Percentiles rank a stretch among this genome's conserved stretches.
Evolutionary conservation across 2,888 invertebrate genomes (phyloP).

Genomic region (Napeogenes inachia): DNA sequence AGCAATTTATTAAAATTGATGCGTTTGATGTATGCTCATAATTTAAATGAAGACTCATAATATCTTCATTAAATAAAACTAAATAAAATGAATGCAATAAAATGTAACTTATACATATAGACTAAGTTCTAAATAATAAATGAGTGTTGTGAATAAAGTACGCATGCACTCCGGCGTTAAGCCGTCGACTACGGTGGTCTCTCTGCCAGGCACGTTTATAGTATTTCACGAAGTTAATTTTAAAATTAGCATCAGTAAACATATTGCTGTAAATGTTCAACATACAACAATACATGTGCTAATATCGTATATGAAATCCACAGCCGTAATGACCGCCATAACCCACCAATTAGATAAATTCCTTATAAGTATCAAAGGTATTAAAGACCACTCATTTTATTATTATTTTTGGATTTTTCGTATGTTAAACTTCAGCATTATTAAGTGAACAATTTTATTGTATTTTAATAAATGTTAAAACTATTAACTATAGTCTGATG

Average conservation of each 20-base stretch:
- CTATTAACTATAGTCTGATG: too few relatives aligned
- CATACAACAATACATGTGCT: constrained; percentile 47
- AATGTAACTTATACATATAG: constrained; percentile 27
- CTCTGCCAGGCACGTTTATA: constrained; percentile 65
- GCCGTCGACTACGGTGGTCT: constrained; percentile 60
- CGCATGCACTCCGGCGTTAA: constrained; percentile 35
- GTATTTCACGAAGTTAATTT: constrained; percentile 71
- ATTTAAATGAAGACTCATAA: too few relatives aligned
- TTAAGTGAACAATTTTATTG: too few relatives aligned
- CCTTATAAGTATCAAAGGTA: background rate
- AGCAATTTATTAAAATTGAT: too few relatives aligned
- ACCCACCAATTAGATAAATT: background rate
- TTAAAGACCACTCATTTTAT: background rate
- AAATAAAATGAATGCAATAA: background rate
- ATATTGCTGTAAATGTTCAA: constrained; percentile 60
- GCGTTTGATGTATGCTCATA: too few relatives aligned
- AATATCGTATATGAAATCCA: constrained; percentile 38
- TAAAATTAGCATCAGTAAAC: constrained; percentile 71
- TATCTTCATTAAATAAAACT: too few relatives aligned
- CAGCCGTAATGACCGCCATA: constrained; percentile 9
- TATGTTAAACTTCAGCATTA: too few relatives aligned
- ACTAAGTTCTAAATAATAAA: constrained; percentile 42
- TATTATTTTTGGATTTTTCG: too few relatives aligned
- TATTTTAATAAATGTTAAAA: too few relatives aligned
- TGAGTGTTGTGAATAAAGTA: constrained; percentile 39